Base-by-base conservation (phyloP, 2,113 vertebrate genomes). In the Leptodactylus fuscus region DNA sequence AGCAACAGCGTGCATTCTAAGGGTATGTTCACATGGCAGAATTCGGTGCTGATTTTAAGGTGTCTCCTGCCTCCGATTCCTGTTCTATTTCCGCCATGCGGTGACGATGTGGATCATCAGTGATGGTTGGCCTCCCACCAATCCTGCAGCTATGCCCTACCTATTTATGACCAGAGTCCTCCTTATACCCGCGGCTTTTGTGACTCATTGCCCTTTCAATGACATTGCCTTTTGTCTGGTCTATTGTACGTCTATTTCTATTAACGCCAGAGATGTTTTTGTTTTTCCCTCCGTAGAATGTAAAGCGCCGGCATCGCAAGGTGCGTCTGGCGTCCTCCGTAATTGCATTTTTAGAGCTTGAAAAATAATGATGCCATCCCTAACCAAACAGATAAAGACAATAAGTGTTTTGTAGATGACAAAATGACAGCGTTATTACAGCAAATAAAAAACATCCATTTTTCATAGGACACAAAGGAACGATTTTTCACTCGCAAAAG, bases 341-440 rank as follows among this genome's bases (percentile, higher is more conserved):
- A 85, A 85, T 58, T 80, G 62, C 22, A 85, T 79, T 80, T 69
- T 20, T 77, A 79, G 60, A 53, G 75, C 24, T 69, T 70, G 46
- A 79, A 71, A 51, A 71, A 85, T 80, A 85, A 85, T 85, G 53
- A 70, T 85, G 62, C 48, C 62, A 80, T 70, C 46, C 16, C 20
- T 53, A 44, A 79, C 32, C 83, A 41, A 85, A 80, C 16, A 44
- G 75, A 79, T 85, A 85, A 85, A 85, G 75, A 80, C 60, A 77
- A 67, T 85, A 85, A 80, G 62, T 67, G 49, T 80, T 79, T 65
- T 79, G 83, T 16, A 79, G 83, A 67, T 85, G 83, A 85, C 82
- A 85, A 85, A 85, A 69, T 78, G 71, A 80, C 83, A 55, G 48
- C 18, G 32, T 71, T 85, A 85, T 80, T 58, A 55, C 13, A 27